These are phyloP conservation scores for Psephotus haematonotus DNA, from an alignment of 2,113 vertebrate genomes.

Conservation along the genomic window DNA sequence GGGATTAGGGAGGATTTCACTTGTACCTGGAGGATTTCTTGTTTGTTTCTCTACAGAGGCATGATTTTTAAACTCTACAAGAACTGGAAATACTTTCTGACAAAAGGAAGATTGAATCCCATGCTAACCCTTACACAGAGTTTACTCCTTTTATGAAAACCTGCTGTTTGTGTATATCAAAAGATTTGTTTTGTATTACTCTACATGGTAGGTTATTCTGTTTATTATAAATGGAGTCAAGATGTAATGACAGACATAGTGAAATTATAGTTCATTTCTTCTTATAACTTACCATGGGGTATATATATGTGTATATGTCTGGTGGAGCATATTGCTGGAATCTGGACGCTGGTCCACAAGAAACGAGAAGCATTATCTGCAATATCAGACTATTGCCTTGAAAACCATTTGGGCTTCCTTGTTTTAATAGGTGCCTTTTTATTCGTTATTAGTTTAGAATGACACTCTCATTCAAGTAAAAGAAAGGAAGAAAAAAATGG, in stretches of 20 bases:
- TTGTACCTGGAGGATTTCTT: not conserved
- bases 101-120: not conserved
- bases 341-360: not conserved
- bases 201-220: not conserved
- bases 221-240: not conserved
- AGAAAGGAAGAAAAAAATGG: not conserved
- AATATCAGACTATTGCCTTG: not conserved
- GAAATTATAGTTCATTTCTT: not conserved
- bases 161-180: not conserved
- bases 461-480: not conserved
- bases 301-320: not conserved
- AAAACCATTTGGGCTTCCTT: not conserved
- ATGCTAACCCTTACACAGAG: not conserved
- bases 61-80: not conserved
- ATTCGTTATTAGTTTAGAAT: slow-evolving; percentile 24
- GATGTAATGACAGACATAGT: not conserved
- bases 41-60: not conserved
- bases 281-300: not conserved
- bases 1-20: not conserved
- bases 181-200: not conserved
- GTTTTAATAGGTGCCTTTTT: not conserved
- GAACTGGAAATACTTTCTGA: not conserved
- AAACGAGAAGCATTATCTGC: not conserved
- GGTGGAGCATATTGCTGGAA: not conserved
- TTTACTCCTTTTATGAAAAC: not conserved